phyloP scores from a whole-genome alignment of 1,140 invertebrate genomes.

The Diorhabda sublineata region DNA sequence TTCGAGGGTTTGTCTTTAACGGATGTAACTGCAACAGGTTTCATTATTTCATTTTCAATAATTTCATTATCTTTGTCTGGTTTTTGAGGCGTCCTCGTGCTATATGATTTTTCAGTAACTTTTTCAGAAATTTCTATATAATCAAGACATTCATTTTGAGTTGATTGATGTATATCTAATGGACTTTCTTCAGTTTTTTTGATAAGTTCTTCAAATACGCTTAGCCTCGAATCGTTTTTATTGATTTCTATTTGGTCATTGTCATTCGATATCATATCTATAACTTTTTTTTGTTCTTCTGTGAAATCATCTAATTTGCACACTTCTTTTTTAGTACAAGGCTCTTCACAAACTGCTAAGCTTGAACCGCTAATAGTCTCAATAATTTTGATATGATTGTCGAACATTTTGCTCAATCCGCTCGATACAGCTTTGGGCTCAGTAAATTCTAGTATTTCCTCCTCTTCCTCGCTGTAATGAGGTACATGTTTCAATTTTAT shows the following conservation, averaged over 20 bases:
- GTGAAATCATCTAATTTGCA: background rate
- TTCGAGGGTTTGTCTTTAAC: slow-evolving; percentile 21
- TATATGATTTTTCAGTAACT: background rate
- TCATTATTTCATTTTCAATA: background rate
- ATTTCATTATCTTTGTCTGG: background rate
- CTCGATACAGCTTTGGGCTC: background rate
- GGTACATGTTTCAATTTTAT: slow-evolving; percentile 22
- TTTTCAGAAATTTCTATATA: too few relatives aligned
- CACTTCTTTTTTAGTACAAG: slow-evolving; percentile 19
- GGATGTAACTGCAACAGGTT: background rate
- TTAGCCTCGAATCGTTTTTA: background rate
- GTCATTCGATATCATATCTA: background rate
- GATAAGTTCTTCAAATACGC: background rate
- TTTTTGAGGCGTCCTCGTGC: background rate
- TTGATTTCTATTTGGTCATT: background rate
- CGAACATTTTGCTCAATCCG: slow-evolving; percentile 21
- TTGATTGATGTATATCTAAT: background rate
- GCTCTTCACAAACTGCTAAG: slow-evolving; percentile 26
- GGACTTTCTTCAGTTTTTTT: background rate
- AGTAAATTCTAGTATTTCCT: background rate
- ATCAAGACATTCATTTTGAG: background rate
- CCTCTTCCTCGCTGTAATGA: background rate
- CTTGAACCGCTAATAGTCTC: slow-evolving; percentile 20
- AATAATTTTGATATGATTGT: slow-evolving; percentile 24
- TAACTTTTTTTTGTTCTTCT: background rate